Conservation (phyloP, 1,140 invertebrate species). For the fruit fly (Drosophila melanogaster) region Release_6_plus_ISO1_MT NC_004354.4:20002001-20002500, state of each 20-base stretch:
- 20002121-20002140: neutral
- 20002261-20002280: neutral
- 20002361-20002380: conserved; percentile 48
- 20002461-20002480: too few relatives aligned
- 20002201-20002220: neutral
- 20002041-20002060: neutral
- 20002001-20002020: neutral
- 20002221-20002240: neutral
- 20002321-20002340: conserved; percentile 4
- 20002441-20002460: too few relatives aligned
- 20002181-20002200: neutral
- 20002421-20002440: too few relatives aligned
- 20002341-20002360: conserved; percentile 12
- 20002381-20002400: neutral
- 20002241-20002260: neutral
- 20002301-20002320: neutral
- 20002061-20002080: neutral
- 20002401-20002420: neutral
- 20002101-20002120: neutral
- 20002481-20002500: too few relatives aligned
- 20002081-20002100: neutral
- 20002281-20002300: neutral
- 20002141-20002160: too few relatives aligned
- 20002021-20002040: neutral
- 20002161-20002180: too few relatives aligned